Evolutionary conservation across 1,140 invertebrate genomes (phyloP).

Genomic region (Oreohelix idahoensis): DNA sequence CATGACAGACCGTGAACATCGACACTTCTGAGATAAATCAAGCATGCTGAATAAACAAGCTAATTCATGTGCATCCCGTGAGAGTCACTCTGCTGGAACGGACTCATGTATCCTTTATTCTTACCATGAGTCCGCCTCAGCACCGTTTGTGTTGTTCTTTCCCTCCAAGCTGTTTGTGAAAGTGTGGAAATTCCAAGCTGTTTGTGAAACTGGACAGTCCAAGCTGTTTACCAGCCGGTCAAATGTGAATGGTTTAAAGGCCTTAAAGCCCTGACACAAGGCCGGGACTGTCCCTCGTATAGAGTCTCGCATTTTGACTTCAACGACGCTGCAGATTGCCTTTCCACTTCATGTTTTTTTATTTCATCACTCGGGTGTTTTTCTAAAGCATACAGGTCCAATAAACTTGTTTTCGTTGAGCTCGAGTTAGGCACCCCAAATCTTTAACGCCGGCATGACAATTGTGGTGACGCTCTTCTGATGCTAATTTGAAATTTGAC

Average conservation of each 20-base stretch:
- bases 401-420: background rate
- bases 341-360: background rate
- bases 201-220: too few species aligned
- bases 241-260: background rate
- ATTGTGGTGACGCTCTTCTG: background rate
- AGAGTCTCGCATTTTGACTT: too few species aligned
- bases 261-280: too few species aligned
- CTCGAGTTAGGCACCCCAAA: background rate
- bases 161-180: background rate
- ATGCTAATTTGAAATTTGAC: background rate
- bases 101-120: background rate
- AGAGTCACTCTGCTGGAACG: background rate
- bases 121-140: background rate
- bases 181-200: too few species aligned
- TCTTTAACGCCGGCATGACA: background rate
- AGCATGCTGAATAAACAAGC: background rate
- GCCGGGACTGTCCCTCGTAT: too few species aligned
- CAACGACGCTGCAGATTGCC: background rate
- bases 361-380: background rate
- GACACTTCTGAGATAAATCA: background rate
- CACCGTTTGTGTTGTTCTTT: background rate
- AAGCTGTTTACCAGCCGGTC: background rate
- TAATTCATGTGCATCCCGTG: background rate
- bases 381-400: background rate
- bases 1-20: too few species aligned